Percentiles rank a stretch among this genome's conserved stretches.
Conservation (phyloP, 2,113 vertebrate species). For the Pedionomus torquatus region DNA sequence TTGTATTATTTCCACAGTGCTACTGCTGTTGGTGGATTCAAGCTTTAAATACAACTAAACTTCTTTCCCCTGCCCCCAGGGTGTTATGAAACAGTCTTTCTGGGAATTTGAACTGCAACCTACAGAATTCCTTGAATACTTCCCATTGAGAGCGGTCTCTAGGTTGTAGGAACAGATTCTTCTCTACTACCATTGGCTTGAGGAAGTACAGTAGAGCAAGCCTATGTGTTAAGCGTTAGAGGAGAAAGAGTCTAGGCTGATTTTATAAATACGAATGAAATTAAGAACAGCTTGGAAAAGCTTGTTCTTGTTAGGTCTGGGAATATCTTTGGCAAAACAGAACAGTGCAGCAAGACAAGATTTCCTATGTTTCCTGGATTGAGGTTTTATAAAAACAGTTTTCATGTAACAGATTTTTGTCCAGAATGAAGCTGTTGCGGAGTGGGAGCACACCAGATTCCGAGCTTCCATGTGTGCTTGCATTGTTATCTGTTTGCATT, state of each 20-base stretch:
- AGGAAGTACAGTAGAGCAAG: background rate
- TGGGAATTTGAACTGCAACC: conserved; percentile 43
- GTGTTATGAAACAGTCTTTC: conserved; percentile 15
- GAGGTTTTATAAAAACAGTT: conserved; percentile 15
- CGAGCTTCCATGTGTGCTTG: background rate
- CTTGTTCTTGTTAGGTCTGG: conserved; percentile 15
- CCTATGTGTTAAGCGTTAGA: background rate
- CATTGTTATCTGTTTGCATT: background rate
- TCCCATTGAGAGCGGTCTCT: background rate
- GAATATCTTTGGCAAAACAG: conserved; percentile 12
- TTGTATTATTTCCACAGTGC: background rate
- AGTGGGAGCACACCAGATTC: background rate
- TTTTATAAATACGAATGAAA: conserved; percentile 28
- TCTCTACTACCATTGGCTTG: background rate
- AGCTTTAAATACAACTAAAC: background rate
- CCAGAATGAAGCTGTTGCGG: background rate
- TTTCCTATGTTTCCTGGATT: background rate
- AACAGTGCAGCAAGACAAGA: background rate
- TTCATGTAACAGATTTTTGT: background rate
- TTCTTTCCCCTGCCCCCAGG: conserved; percentile 6
- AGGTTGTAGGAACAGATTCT: background rate
- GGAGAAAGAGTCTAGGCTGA: background rate
- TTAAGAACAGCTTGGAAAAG: conserved; percentile 18
- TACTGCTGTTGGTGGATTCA: background rate
- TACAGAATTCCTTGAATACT: conserved; percentile 62